Percentiles rank a stretch among this genome's conserved stretches.
phyloP scores from a whole-genome alignment of 2,888 invertebrate species.

The Chaetoderma sp. region DNA sequence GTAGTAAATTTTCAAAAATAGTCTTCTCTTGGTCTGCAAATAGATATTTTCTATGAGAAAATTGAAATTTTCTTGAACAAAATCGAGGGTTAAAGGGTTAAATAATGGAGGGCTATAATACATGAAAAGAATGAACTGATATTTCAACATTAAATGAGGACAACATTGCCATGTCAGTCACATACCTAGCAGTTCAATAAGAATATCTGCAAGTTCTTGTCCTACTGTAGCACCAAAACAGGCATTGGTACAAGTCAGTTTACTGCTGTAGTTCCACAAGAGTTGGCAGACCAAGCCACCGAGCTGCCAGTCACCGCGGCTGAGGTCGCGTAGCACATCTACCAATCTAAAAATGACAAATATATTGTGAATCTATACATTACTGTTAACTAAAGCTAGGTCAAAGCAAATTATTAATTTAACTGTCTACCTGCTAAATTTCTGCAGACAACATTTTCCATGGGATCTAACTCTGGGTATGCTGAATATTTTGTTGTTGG shows the following conservation, averaged over 20 bases:
- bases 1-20: no score
- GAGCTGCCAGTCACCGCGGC: conserved; percentile 79
- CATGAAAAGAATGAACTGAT: no score
- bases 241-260: conserved; percentile 61
- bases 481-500: no score
- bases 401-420: no score
- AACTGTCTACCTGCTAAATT: no score
- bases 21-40: neutral
- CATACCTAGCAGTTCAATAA: conserved; percentile 58
- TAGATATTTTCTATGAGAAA: no score
- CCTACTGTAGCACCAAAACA: conserved; percentile 63
- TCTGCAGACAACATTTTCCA: no score
- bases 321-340: conserved; percentile 74
- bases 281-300: conserved; percentile 81
- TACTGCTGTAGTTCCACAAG: conserved; percentile 78
- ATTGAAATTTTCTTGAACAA: no score
- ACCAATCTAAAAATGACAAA: conserved; percentile 68
- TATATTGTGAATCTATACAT: neutral
- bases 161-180: neutral
- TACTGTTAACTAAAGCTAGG: neutral
- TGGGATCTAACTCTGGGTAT: no score
- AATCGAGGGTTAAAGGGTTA: no score
- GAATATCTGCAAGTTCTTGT: conserved; percentile 58
- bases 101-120: no score
- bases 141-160: no score